Percentiles rank a stretch among this genome's conserved stretches.
Conservation (phyloP, 2,113 vertebrate genomes). For the Halichoerus grypus region DNA sequence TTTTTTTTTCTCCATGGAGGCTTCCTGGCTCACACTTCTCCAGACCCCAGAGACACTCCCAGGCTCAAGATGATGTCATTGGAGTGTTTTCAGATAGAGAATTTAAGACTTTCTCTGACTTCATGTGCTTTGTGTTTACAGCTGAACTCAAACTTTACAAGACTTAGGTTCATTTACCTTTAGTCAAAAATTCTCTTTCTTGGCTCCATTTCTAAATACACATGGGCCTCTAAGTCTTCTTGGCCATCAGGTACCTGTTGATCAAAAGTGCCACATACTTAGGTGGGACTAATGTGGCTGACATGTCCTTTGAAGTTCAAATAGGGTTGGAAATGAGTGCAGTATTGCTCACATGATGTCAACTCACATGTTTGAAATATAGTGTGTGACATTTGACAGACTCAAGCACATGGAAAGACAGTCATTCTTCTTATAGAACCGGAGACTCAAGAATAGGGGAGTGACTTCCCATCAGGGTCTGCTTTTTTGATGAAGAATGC, state of each 20-base stretch:
- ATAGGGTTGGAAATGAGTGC: constrained; percentile 54
- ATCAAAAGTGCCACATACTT: constrained; percentile 66
- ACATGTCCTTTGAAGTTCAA: constrained; percentile 73
- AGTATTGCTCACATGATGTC: constrained; percentile 65
- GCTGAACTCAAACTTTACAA: constrained; percentile 75
- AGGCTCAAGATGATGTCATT: constrained; percentile 68
- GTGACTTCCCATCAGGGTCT: background rate
- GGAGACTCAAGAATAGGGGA: constrained; percentile 33
- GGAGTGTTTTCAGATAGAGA: constrained; percentile 72
- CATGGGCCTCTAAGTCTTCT: constrained; percentile 42
- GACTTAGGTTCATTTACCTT: constrained; percentile 73
- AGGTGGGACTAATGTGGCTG: constrained; percentile 35
- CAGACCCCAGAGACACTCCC: constrained; percentile 40
- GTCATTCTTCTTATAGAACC: constrained; percentile 52
- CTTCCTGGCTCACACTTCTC: constrained; percentile 45
- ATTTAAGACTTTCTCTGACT: constrained; percentile 69
- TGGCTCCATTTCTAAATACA: constrained; percentile 66
- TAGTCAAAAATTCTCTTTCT: constrained; percentile 70
- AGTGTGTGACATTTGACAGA: constrained; percentile 72
- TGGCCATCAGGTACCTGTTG: constrained; percentile 59
- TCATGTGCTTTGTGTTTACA: constrained; percentile 73
- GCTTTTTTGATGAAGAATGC: constrained; percentile 42
- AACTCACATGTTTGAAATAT: constrained; percentile 66
- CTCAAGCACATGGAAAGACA: constrained; percentile 41
- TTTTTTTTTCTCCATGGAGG: background rate